Evolutionary conservation across 2,888 invertebrate species (phyloP).

Genomic region (Panopea generosa): DNA sequence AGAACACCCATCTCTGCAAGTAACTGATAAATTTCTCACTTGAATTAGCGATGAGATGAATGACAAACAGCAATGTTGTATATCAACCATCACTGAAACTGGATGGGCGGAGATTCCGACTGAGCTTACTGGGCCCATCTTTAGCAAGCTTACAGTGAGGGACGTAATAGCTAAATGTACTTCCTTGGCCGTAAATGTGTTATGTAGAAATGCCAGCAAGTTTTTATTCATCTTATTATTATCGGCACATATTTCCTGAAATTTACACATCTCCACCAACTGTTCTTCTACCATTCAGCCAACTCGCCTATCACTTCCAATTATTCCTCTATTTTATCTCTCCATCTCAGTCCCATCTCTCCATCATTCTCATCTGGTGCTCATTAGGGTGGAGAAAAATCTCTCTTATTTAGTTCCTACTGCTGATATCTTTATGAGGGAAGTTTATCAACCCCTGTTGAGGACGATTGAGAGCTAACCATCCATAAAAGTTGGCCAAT

Average conservation of each 20-base stretch:
- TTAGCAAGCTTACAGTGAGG: no score
- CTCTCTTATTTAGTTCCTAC: background rate
- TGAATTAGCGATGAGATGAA: no score
- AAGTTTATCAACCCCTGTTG: constrained; percentile 29
- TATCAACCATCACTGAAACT: no score
- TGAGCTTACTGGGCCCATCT: no score
- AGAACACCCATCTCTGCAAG: no score
- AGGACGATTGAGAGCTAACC: constrained; percentile 20
- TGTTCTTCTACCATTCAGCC: constrained; percentile 15
- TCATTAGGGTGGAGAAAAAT: constrained; percentile 26
- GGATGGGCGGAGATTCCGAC: no score
- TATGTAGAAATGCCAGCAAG: constrained; percentile 19
- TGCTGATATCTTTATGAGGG: constrained; percentile 10
- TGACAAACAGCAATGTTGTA: no score
- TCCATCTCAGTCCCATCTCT: background rate
- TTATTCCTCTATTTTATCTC: constrained; percentile 35
- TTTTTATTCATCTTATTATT: constrained; percentile 4
- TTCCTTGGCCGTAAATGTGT: no score
- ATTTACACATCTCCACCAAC: constrained; percentile 35
- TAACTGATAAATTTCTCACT: no score
- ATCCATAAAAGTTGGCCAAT: constrained; percentile 48
- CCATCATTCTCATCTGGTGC: constrained; percentile 7
- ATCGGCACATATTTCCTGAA: constrained; percentile 10
- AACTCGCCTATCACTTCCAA: constrained; percentile 20
- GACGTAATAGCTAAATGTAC: no score